Percentiles rank a stretch among this genome's conserved stretches.
Evolutionary conservation across 2,797 vertebrate species (phyloP).

Genomic region (Sebastes minor): DNA sequence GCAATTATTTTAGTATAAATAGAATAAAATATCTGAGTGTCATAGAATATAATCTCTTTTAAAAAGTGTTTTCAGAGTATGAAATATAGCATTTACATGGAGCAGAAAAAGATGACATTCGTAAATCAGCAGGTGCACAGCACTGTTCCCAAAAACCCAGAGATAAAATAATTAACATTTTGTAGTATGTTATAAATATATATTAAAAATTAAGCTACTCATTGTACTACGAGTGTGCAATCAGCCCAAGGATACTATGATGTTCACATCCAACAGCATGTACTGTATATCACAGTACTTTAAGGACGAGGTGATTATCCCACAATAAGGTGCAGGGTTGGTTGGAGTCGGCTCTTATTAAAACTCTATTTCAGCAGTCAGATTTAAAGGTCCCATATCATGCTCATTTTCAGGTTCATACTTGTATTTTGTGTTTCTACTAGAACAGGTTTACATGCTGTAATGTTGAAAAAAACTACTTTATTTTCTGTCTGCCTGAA

Average conservation of each 20-base stretch:
- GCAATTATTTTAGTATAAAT: slow-evolving; percentile 66
- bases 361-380: slow-evolving; percentile 10
- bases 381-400: background rate
- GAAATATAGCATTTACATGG: slow-evolving; percentile 59
- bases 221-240: slow-evolving; percentile 37
- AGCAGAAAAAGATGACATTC: slow-evolving; percentile 52
- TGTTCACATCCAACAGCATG: slow-evolving; percentile 29
- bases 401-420: too few species aligned
- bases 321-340: slow-evolving; percentile 47
- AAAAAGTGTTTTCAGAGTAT: slow-evolving; percentile 53
- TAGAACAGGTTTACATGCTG: too few species aligned
- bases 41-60: slow-evolving; percentile 64
- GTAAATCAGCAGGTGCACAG: slow-evolving; percentile 51
- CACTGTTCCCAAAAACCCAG: slow-evolving; percentile 67
- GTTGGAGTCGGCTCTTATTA: slow-evolving; percentile 14
- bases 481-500: too few species aligned
- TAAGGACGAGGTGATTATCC: slow-evolving; percentile 49
- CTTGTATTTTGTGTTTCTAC: too few species aligned
- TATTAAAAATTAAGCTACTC: slow-evolving; percentile 52
- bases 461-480: too few species aligned
- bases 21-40: slow-evolving; percentile 66
- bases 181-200: slow-evolving; percentile 58
- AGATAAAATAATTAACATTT: slow-evolving; percentile 38
- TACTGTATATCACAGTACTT: slow-evolving; percentile 40
- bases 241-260: slow-evolving; percentile 11